These are phyloP conservation scores for Macroglossus sobrinus DNA, from an alignment of 2,113 vertebrate species.

Conservation along the genomic window DNA sequence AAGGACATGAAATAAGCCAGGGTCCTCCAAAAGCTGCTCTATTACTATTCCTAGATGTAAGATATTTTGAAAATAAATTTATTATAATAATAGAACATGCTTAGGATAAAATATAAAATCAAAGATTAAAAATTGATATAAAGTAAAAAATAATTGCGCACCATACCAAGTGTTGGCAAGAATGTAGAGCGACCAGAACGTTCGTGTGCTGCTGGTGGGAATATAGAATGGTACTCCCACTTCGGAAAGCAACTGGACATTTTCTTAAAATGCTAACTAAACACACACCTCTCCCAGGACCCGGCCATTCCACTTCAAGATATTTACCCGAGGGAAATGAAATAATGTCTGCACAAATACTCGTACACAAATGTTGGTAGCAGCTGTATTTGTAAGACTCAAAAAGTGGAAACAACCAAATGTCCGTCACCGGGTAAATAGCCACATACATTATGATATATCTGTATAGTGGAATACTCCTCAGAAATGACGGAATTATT, in stretches of 20 bases:
- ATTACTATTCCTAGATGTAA: not conserved
- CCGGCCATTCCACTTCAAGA: not conserved
- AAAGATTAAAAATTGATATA: not conserved
- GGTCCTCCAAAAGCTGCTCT: not conserved
- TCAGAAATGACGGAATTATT: not conserved
- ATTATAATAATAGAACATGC: not conserved
- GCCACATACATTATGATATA: not conserved
- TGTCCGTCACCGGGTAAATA: not conserved
- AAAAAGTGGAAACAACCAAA: not conserved
- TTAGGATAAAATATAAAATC: not conserved
- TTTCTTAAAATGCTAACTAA: slow-evolving; percentile 2
- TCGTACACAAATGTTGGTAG: not conserved
- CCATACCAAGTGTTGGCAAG: not conserved
- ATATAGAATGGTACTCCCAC: not conserved
- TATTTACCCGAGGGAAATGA: not conserved
- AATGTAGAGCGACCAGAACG: not conserved
- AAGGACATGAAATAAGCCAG: not conserved
- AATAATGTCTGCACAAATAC: not conserved
- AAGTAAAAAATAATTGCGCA: not conserved
- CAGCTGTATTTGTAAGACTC: not conserved
- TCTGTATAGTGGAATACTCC: not conserved
- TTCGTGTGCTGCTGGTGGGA: not conserved
- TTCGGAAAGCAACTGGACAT: not conserved
- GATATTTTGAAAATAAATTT: not conserved
- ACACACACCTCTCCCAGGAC: not conserved